Evolutionary conservation across 2,888 invertebrate genomes (phyloP).

Genomic region (Cheilosia pagana): DNA sequence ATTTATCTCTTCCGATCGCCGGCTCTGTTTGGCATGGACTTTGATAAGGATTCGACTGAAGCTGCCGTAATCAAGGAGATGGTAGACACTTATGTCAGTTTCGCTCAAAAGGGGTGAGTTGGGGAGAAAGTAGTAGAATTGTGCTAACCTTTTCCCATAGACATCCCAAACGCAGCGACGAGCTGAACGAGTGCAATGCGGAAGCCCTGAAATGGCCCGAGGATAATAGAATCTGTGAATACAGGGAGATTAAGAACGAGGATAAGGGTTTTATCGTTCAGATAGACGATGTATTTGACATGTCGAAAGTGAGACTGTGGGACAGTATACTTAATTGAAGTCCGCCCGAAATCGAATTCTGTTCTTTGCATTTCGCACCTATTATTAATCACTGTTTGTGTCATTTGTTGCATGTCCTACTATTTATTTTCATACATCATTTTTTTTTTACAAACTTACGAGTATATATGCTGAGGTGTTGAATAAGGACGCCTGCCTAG

Average conservation of each 20-base stretch:
- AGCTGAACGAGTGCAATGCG: slow-evolving; percentile 55
- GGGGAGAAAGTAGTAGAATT: background rate
- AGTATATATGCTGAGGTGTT: too few species aligned
- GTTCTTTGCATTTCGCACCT: background rate
- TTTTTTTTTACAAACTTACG: slow-evolving; percentile 16
- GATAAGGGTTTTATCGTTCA: slow-evolving; percentile 70
- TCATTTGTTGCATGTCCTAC: slow-evolving; percentile 10
- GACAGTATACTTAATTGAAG: slow-evolving; percentile 69
- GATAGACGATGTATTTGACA: slow-evolving; percentile 77
- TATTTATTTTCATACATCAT: slow-evolving; percentile 46
- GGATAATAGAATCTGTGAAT: slow-evolving; percentile 79
- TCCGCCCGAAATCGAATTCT: background rate
- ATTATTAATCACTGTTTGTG: too few species aligned
- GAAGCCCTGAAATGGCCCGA: slow-evolving; percentile 67
- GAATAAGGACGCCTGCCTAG: too few species aligned
- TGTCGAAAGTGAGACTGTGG: slow-evolving; percentile 79
- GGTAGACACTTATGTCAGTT: slow-evolving; percentile 84
- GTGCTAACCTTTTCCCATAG: slow-evolving; percentile 66
- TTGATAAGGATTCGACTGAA: slow-evolving; percentile 80
- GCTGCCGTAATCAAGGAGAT: slow-evolving; percentile 81
- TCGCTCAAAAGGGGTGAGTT: slow-evolving; percentile 84
- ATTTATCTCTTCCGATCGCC: slow-evolving; percentile 84
- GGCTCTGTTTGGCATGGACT: slow-evolving; percentile 81
- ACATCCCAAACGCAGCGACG: slow-evolving; percentile 75
- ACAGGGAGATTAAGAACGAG: slow-evolving; percentile 79